These are phyloP conservation scores for Patella vulgata DNA, from an alignment of 1,140 invertebrate species.

Conservation along the genomic window DNA sequence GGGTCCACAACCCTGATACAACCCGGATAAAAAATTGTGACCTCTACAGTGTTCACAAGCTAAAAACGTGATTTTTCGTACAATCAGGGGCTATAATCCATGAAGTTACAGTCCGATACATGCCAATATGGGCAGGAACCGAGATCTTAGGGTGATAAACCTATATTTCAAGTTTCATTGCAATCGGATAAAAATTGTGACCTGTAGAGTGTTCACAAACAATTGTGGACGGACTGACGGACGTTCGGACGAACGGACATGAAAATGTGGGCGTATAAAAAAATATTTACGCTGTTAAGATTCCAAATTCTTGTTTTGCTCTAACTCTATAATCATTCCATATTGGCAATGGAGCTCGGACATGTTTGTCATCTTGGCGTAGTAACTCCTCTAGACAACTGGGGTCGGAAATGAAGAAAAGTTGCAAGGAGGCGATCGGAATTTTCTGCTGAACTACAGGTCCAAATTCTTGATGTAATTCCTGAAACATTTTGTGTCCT, in stretches of 20 bases:
- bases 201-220: no score
- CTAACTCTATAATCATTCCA: background rate
- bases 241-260: no score
- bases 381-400: constrained; percentile 1
- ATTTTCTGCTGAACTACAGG: background rate
- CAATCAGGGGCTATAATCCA: no score
- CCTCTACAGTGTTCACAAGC: no score
- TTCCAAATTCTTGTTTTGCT: background rate
- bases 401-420: background rate
- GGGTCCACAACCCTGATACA: background rate
- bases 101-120: no score
- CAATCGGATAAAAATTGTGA: no score
- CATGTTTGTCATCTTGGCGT: background rate
- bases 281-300: constrained; percentile 1
- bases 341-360: background rate
- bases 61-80: no score
- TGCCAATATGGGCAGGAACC: no score
- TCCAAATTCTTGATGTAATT: background rate
- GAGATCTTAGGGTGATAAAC: no score
- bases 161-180: no score
- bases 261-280: no score
- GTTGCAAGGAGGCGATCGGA: background rate
- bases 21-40: background rate
- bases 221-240: no score
- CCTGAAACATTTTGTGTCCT: background rate